Conservation (phyloP, 2,888 invertebrate species). For the Hirtodrosophila duncani region DNA sequence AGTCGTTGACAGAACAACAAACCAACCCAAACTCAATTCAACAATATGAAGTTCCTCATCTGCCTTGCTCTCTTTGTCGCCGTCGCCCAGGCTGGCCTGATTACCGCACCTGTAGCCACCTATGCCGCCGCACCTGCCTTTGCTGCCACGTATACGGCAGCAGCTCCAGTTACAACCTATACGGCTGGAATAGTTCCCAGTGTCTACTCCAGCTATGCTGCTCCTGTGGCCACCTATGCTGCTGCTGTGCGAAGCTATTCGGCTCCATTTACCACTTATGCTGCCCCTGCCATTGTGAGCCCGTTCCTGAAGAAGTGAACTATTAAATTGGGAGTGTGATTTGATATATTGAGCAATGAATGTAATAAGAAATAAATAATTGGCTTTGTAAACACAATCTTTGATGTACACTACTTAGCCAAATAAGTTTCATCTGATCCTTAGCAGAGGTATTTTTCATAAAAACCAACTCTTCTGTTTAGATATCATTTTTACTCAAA, state of each 20-base stretch:
- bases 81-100: constrained; percentile 36
- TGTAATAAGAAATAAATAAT: no score
- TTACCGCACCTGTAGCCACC: no score
- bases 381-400: no score
- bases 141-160: constrained; percentile 27
- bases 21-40: constrained; percentile 1
- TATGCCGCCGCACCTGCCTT: no score
- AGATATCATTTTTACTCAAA: neutral
- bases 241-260: constrained; percentile 16
- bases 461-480: neutral
- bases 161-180: constrained; percentile 10
- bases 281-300: constrained; percentile 11
- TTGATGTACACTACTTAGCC: no score
- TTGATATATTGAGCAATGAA: no score
- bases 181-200: no score
- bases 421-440: no score
- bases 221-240: constrained; percentile 24
- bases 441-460: neutral
- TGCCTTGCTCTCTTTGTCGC: constrained; percentile 24
- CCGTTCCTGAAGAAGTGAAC: constrained; percentile 22
- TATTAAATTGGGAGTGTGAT: no score
- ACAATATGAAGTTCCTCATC: constrained; percentile 40
- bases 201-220: constrained; percentile 12
- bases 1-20: constrained; percentile 14
- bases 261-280: constrained; percentile 17